phyloP scores from a whole-genome alignment of 2,113 vertebrate genomes.

The Chionomys nivalis region DNA sequence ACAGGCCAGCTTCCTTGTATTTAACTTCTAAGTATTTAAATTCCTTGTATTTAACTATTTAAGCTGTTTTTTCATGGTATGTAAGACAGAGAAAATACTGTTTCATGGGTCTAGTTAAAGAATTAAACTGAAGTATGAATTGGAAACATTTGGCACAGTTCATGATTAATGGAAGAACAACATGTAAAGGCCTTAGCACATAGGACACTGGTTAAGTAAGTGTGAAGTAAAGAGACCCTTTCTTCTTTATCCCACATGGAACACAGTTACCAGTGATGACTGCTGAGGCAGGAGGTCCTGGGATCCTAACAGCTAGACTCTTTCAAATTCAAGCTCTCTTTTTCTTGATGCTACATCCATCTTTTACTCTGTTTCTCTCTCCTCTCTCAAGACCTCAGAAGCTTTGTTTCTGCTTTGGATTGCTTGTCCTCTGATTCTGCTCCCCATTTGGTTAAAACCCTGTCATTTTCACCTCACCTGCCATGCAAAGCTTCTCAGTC shows the following conservation, averaged over 20 bases:
- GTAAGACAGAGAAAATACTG: not conserved
- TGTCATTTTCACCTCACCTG: not conserved
- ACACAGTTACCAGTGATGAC: not conserved
- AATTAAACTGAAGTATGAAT: conserved; percentile 22
- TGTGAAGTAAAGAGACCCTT: not conserved
- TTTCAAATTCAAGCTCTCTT: not conserved
- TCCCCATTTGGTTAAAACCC: not conserved
- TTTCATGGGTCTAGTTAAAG: not conserved
- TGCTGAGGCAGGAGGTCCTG: conserved; percentile 24
- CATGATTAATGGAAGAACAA: conserved; percentile 18
- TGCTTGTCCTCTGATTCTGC: not conserved
- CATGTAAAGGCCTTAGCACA: not conserved
- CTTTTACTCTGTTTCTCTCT: not conserved
- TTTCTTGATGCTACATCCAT: not conserved
- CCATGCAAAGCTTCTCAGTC: not conserved
- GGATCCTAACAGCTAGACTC: conserved; percentile 26
- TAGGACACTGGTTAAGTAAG: not conserved
- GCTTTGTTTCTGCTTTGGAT: not conserved
- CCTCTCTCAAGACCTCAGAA: not conserved
- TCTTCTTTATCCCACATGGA: not conserved
- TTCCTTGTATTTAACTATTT: not conserved
- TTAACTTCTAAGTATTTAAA: not conserved
- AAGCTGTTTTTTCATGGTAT: conserved; percentile 26
- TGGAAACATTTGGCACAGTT: conserved; percentile 22
- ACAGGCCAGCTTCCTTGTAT: not conserved